These are phyloP conservation scores for Rhinogobio ventralis DNA, from an alignment of 2,797 vertebrate species.

Conservation along the genomic window DNA sequence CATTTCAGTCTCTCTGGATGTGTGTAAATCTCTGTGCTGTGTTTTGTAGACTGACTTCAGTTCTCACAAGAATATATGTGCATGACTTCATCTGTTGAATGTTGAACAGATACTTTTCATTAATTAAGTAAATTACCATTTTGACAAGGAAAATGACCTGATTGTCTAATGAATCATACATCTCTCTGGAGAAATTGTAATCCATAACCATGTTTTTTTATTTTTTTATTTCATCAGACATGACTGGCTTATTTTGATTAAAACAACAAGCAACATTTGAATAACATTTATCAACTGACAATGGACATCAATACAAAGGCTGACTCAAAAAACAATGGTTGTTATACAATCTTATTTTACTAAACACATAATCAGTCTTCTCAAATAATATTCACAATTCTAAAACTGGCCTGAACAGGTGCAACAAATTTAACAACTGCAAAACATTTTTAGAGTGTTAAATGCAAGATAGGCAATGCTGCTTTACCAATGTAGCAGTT, in stretches of 20 bases:
- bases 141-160: not conserved
- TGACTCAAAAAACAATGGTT: not conserved
- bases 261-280: not conserved
- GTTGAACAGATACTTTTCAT: no score
- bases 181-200: not conserved
- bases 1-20: not conserved
- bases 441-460: not conserved
- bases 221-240: not conserved
- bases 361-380: not conserved
- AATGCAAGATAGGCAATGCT: no score
- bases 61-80: not conserved
- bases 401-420: not conserved
- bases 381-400: not conserved
- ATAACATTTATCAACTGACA: not conserved
- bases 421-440: not conserved
- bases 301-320: not conserved
- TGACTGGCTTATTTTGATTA: not conserved
- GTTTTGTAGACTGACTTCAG: no score
- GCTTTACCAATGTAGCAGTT: no score
- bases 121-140: not conserved
- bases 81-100: no score
- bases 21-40: not conserved
- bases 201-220: no score
- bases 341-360: not conserved
- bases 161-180: not conserved